Base-by-base conservation (phyloP, 2,797 vertebrate species). In the Sebastes baramenuke region DNA sequence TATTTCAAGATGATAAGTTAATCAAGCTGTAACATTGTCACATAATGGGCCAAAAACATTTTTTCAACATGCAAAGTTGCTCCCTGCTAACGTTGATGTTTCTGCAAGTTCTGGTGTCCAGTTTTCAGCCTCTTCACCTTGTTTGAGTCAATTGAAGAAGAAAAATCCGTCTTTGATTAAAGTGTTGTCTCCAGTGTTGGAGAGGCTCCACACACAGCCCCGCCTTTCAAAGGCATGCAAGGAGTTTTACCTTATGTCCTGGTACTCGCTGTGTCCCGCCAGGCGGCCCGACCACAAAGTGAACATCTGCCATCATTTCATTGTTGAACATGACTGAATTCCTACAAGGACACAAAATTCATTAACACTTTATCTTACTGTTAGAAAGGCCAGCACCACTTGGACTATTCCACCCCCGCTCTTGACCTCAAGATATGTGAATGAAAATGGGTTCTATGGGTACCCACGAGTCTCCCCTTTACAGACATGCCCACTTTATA, bases 251-350 rank as follows among this genome's bases (percentile, higher is more conserved):
- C 97, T 99, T 99, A 94, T 99, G 98, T 92, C 98, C 98, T 3
- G 98, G 98, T 22, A 99, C 96, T 83, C 97, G 94, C 94, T 99
- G 97, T 20, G 97, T 99, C 91, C 96, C 97, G 49, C 98, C 98
- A 46, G 97, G 96, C 75, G 97, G 97, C 61, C 98, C 98, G 46
- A 99, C 98, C 94, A 99, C 96, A 87, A 99, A 99, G 95, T 99
- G 97, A 93, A 99, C 97, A 81, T 99, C 98, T 76, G 98, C 98
- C 98, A 99, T 99, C 96, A 97, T 96, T 93, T 99, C 98, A 89
- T 99, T 99, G 97, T 99, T 99, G 95, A 99, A 99, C 98, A 99
- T 99, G 95, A 99, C 97, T 59, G 98, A 97, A 92, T 99, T 99
- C 96, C 98, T 99, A 89, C 77, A 93, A 38, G 4, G 8, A 75